Base-by-base conservation (phyloP, 1,140 invertebrate genomes). In the Pachypeltis micranthus region DNA sequence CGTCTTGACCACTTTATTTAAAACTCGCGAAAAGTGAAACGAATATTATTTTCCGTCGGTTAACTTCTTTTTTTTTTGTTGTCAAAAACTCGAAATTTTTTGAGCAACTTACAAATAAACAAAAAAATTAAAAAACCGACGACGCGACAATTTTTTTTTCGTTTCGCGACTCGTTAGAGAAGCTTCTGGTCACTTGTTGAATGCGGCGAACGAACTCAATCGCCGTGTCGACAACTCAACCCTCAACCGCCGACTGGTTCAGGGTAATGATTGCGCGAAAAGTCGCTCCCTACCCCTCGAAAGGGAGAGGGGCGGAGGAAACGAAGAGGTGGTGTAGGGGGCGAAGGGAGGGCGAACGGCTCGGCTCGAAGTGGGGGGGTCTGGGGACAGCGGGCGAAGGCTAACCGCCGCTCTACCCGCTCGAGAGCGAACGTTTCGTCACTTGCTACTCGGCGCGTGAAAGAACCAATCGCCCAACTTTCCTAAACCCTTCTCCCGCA, bases 151-250 rank as follows among this genome's bases (percentile, higher is more conserved):
- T n/a, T n/a, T n/a, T n/a, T n/a, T n/a, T n/a, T n/a, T n/a, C n/a
- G n/a, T n/a, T n/a, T n/a, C n/a, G n/a, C n/a, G n/a, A n/a, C n/a
- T n/a, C n/a, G n/a, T n/a, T n/a, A n/a, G n/a, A n/a, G n/a, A n/a
- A n/a, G n/a, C n/a, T n/a, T n/a, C n/a, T n/a, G n/a, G 47, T 51
- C 47, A 51, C 47, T 51, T 51, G 47, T 51, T 51, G 47, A 51
- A 51, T 21, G 23, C 47, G 47, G 47, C 23, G 3, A 51, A 39
- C 31, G 31, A 39, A 7, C 16, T 39, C 31, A 16, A 16, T 16
- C 7, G 34, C 7, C 34, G 34, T 39, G 7, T 39, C 34, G 34
- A 39, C 7, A 7, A n/a, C 34, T 39, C 34, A 21, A 14, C 21
- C 47, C 47, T 51, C 47, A 39, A 51, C 47, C 34, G 34, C 47